These are phyloP conservation scores for Holothuria glaberrima DNA, from an alignment of 35 echinoderm and acorn worm species.

Conservation along the genomic window DNA sequence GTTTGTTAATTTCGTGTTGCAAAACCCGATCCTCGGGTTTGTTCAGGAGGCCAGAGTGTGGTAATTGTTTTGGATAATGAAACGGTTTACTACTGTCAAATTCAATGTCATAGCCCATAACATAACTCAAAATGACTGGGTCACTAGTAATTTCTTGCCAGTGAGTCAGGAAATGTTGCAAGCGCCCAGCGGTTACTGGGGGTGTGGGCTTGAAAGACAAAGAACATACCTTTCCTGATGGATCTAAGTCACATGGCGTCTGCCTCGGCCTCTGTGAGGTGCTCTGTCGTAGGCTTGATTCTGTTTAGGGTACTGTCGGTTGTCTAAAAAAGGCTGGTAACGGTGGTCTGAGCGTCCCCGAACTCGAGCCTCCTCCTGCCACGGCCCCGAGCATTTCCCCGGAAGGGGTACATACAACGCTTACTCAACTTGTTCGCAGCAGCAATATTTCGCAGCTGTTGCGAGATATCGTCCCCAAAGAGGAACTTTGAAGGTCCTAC, in stretches of 20 bases:
- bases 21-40: neutral
- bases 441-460: neutral
- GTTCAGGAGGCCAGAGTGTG: neutral
- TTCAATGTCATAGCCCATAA: constrained; percentile 21
- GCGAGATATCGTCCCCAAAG: constrained; percentile 13
- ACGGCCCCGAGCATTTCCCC: neutral
- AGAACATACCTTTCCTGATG: neutral
- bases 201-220: neutral
- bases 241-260: neutral
- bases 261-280: constrained; percentile 2
- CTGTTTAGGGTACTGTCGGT: neutral
- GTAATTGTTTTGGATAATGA: neutral
- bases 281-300: constrained; percentile 7
- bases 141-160: constrained; percentile 31
- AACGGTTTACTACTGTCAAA: constrained; percentile 20
- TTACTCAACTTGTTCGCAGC: neutral
- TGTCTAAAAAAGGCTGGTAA: constrained; percentile 15
- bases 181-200: neutral
- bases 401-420: neutral
- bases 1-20: constrained; percentile 32
- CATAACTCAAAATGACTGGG: neutral
- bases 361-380: neutral
- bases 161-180: constrained; percentile 20
- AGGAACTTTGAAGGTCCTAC: neutral
- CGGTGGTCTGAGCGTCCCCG: neutral